phyloP scores from a whole-genome alignment of 1,140 invertebrate genomes.

The Teleogryllus occipitalis region DNA sequence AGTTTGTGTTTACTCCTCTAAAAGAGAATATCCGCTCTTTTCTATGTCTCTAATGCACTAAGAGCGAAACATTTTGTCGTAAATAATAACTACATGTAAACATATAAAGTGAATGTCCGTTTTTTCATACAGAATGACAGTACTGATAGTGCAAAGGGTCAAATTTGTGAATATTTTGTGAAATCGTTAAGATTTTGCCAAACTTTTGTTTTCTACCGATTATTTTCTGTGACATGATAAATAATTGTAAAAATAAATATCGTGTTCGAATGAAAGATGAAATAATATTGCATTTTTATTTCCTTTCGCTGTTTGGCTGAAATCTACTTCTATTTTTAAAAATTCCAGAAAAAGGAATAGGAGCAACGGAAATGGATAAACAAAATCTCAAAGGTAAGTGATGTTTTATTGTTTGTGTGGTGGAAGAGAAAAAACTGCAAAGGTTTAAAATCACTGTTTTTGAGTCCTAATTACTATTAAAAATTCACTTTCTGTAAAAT shows the following conservation, averaged over 20 bases:
- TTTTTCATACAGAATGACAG: background rate
- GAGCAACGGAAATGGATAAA: too few relatives aligned
- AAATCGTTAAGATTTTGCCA: background rate
- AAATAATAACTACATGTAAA: background rate
- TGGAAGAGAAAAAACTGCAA: too few relatives aligned
- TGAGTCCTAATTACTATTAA: too few relatives aligned
- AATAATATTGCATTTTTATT: background rate
- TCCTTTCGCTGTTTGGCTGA: background rate
- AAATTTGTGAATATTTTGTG: background rate
- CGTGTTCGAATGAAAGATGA: background rate
- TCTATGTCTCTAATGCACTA: background rate
- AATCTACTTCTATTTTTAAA: too few relatives aligned
- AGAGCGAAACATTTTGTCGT: background rate
- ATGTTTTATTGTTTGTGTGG: too few relatives aligned
- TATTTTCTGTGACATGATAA: conserved; percentile 1
- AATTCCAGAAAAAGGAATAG: too few relatives aligned
- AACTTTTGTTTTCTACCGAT: background rate
- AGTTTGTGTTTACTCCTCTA: background rate
- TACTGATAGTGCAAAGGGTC: background rate
- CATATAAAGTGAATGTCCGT: background rate
- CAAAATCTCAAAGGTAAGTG: too few relatives aligned
- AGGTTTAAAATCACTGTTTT: too few relatives aligned
- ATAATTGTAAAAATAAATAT: conserved; percentile 4
- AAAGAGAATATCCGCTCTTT: background rate
- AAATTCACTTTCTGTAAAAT: too few relatives aligned